Percentiles rank a stretch among this genome's conserved stretches.
Conservation (phyloP, 2,113 vertebrate genomes). For the Chrysemys picta region DNA sequence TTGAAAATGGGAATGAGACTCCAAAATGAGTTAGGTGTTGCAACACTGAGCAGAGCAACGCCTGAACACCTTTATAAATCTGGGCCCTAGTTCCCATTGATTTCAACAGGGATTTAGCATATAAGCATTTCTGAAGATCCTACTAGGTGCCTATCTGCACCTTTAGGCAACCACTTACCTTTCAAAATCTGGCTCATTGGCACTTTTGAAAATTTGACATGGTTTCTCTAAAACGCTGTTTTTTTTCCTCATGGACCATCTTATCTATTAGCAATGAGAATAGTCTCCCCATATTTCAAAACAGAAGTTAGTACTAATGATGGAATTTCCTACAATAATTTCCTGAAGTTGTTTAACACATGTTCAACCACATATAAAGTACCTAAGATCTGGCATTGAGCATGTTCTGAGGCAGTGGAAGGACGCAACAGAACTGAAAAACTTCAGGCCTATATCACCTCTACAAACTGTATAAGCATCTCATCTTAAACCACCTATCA, state of each 20-base stretch:
- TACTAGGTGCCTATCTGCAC: neutral
- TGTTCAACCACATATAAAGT: neutral
- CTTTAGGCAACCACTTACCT: neutral
- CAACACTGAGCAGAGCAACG: no score
- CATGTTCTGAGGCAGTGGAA: neutral
- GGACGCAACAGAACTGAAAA: neutral
- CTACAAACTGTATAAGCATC: neutral
- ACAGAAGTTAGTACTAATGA: neutral
- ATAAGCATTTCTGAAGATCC: neutral
- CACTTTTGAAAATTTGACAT: neutral
- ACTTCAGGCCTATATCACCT: neutral
- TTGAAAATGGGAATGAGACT: neutral
- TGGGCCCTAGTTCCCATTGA: no score
- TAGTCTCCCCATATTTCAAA: neutral
- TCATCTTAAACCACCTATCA: neutral
- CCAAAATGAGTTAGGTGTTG: neutral
- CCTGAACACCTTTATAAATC: neutral
- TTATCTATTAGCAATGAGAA: neutral
- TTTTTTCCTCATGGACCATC: neutral
- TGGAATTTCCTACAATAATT: neutral
- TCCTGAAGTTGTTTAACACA: neutral
- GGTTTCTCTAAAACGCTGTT: fast-evolving
- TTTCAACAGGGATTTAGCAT: neutral
- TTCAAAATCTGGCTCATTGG: neutral
- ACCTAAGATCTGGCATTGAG: neutral